These are phyloP conservation scores for Scaptomyza graminum DNA, from an alignment of 1,140 invertebrate genomes.

Conservation along the genomic window DNA sequence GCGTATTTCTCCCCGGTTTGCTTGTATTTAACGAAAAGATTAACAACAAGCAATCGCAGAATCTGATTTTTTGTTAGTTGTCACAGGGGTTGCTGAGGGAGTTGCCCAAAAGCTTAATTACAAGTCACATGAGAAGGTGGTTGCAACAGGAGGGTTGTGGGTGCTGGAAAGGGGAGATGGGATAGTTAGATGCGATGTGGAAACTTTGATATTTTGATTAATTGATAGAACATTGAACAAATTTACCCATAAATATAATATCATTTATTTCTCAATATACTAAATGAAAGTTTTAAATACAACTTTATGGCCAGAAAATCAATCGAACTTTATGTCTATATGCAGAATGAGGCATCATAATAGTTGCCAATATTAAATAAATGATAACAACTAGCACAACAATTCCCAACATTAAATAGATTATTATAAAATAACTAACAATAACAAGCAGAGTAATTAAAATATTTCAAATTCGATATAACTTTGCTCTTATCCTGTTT, in stretches of 20 bases:
- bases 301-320: no score
- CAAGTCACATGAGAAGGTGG: constrained; percentile 15
- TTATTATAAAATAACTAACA: no score
- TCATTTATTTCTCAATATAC: no score
- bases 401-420: background rate
- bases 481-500: background rate
- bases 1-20: constrained; percentile 64
- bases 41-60: constrained; percentile 57
- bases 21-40: constrained; percentile 70
- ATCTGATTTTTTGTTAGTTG: constrained; percentile 49
- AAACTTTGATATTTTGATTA: constrained; percentile 60
- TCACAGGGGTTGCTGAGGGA: constrained; percentile 57
- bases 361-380: background rate
- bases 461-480: no score
- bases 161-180: background rate
- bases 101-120: constrained; percentile 61
- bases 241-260: no score
- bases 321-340: no score
- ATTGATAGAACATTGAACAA: constrained; percentile 24
- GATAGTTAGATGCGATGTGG: constrained; percentile 10
- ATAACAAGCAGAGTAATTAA: no score
- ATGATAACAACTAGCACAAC: constrained; percentile 8
- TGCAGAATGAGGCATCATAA: no score
- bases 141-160: background rate
- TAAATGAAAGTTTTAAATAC: no score